A percentile compares a stretch with the other conserved stretches of the same genome.
These are phyloP conservation scores for Galeopterus variegatus DNA, from an alignment of 2,113 vertebrate species.

Conservation along the genomic window DNA sequence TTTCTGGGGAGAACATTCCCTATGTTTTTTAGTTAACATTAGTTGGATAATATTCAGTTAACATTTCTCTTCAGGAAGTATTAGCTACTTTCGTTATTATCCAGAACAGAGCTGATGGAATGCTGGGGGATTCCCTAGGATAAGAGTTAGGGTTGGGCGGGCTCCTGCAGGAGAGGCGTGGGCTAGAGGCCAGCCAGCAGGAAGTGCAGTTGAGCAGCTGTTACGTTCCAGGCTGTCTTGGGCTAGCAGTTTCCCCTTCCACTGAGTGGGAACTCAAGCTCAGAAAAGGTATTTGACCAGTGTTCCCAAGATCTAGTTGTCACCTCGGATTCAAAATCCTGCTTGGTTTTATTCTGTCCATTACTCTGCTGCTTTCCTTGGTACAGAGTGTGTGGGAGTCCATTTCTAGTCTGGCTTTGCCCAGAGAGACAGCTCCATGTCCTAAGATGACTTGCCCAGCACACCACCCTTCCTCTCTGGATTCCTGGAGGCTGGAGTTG, in stretches of 20 bases:
- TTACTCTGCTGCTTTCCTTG: background rate
- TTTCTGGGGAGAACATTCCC: background rate
- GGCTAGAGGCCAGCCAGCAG: background rate
- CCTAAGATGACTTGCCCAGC: background rate
- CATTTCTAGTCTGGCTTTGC: background rate
- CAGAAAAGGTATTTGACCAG: background rate
- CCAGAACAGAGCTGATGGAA: background rate
- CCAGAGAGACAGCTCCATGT: background rate
- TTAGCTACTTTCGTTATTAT: background rate
- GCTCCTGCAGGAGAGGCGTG: background rate
- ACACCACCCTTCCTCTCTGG: background rate
- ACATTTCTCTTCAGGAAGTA: background rate
- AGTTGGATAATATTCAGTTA: constrained; percentile 58
- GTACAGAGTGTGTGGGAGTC: accelerated
- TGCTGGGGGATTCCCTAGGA: background rate
- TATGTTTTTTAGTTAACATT: background rate
- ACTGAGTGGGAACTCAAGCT: background rate
- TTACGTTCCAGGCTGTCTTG: background rate
- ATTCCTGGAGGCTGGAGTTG: background rate
- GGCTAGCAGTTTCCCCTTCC: background rate
- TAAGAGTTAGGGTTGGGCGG: background rate
- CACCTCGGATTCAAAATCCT: background rate
- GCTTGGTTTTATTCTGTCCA: background rate
- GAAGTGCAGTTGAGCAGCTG: background rate
- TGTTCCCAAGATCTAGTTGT: background rate